Conservation (phyloP, 2,888 invertebrate species). For the Pollenia griseotomentosa region DNA sequence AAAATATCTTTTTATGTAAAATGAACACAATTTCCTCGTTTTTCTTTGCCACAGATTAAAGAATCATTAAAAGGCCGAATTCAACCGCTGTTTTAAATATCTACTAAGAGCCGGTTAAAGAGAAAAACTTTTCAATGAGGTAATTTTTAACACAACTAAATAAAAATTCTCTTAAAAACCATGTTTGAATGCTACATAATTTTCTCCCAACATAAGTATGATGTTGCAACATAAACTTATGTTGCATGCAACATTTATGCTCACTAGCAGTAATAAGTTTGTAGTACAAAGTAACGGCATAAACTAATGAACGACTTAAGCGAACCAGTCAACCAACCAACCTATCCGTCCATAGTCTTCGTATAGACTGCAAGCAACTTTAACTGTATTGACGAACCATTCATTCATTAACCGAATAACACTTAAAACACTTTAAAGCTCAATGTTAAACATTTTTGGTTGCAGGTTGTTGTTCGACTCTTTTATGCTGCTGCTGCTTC, state of each 20-base stretch:
- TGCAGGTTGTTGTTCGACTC: conserved; percentile 16
- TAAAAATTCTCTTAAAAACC: conserved; percentile 27
- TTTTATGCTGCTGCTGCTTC: conserved; percentile 19
- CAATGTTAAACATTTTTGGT: conserved; percentile 20
- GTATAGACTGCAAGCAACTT: background rate
- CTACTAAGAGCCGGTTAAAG: conserved; percentile 7
- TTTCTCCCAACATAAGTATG: background rate
- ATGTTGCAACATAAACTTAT: conserved; percentile 52
- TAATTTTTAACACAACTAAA: background rate
- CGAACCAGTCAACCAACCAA: background rate
- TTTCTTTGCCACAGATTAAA: too few relatives aligned
- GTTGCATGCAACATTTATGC: conserved; percentile 37
- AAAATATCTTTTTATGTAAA: background rate
- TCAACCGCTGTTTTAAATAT: background rate
- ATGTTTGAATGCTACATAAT: background rate
- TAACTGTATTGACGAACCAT: conserved; percentile 23
- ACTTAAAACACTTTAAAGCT: conserved; percentile 24
- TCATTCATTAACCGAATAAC: background rate
- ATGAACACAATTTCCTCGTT: background rate
- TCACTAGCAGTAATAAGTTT: background rate
- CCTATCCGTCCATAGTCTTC: background rate
- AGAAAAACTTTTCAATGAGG: background rate
- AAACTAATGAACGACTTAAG: background rate
- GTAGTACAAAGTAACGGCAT: conserved; percentile 14
- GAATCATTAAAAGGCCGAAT: background rate